phyloP scores from a whole-genome alignment of 1,140 invertebrate species.

The Tribolium castaneum region DNA sequence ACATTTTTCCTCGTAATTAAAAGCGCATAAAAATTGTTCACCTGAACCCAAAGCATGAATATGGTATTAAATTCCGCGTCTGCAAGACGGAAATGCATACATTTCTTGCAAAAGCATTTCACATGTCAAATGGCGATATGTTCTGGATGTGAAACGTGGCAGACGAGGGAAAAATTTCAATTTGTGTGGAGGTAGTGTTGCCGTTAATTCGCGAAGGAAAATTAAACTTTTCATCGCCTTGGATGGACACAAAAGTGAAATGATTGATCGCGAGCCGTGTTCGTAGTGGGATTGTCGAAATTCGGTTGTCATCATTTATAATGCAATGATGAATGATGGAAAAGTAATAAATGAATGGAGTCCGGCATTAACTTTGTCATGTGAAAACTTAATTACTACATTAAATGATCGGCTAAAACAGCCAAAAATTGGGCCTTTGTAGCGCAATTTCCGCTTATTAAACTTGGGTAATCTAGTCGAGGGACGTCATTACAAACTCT shows the following conservation, averaged over 20 bases:
- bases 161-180: background rate
- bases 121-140: background rate
- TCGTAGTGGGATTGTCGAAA: constrained; percentile 27
- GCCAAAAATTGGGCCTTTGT: background rate
- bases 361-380: constrained; percentile 12
- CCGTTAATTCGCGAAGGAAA: constrained; percentile 1
- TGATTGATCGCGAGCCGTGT: constrained; percentile 19
- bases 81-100: background rate
- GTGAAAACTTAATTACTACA: constrained; percentile 24
- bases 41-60: background rate
- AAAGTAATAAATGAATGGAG: constrained; percentile 13
- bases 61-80: no score
- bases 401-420: background rate
- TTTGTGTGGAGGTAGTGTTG: background rate
- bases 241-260: constrained; percentile 20
- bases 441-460: background rate
- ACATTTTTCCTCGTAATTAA: background rate
- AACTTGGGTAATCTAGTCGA: background rate
- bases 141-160: background rate
- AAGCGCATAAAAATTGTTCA: background rate
- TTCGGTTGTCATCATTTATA: constrained; percentile 22
- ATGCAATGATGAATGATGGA: constrained; percentile 20
- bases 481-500: constrained; percentile 5
- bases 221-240: constrained; percentile 21
- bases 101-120: background rate